Conservation (phyloP, 2,888 invertebrate genomes). For the Megastigmus dorsalis region DNA sequence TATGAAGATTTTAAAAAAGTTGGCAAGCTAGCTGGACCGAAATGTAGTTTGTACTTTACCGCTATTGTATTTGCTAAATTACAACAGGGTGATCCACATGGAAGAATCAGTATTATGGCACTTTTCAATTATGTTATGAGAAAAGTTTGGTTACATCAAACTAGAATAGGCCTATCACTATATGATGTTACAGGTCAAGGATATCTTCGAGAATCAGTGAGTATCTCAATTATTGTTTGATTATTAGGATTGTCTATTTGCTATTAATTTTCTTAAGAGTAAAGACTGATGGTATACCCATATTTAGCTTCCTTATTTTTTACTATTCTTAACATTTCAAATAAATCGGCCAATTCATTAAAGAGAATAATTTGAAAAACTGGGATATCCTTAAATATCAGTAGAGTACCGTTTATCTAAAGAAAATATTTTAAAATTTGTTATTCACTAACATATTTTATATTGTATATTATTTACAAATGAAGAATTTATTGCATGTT, state of each 20-base stretch:
- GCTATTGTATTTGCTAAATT: conserved; percentile 91
- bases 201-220: conserved; percentile 87
- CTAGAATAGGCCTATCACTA: conserved; percentile 92
- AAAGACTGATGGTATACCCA: too few species aligned
- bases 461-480: neutral
- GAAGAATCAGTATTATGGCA: conserved; percentile 90
- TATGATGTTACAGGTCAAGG: conserved; percentile 96
- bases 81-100: conserved; percentile 89
- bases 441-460: conserved; percentile 1
- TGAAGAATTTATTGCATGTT: conserved; percentile 17
- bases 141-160: conserved; percentile 96
- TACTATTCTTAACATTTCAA: too few species aligned
- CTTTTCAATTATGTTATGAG: conserved; percentile 97
- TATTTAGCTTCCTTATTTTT: too few species aligned
- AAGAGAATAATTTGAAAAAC: too few species aligned
- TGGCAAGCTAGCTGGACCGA: conserved; percentile 82
- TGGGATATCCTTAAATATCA: too few species aligned
- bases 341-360: too few species aligned
- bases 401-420: too few species aligned
- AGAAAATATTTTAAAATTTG: neutral
- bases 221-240: too few species aligned
- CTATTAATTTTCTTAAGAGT: too few species aligned
- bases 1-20: conserved; percentile 91
- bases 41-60: conserved; percentile 87
- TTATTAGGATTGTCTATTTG: too few species aligned